phyloP scores from a whole-genome alignment of 2,113 vertebrate species.

The Urocolius indicus region DNA sequence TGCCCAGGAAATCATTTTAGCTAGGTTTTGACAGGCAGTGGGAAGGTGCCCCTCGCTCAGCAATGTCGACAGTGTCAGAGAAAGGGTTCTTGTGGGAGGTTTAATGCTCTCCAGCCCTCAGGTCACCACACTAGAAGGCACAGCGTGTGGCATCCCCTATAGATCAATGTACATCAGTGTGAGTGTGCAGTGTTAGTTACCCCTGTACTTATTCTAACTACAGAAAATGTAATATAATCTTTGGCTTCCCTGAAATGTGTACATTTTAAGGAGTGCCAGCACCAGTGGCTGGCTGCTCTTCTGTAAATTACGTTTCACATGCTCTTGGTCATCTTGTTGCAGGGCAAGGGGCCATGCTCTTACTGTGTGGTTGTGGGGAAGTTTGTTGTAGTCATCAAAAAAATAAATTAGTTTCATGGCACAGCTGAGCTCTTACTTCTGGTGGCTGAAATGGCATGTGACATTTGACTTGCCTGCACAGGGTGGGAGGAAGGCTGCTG shows the following conservation, averaged over 20 bases:
- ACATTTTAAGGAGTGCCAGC: background rate
- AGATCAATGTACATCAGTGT: background rate
- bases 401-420: background rate
- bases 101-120: fast-evolving
- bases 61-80: background rate
- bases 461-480: background rate
- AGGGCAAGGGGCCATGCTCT: background rate
- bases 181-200: background rate
- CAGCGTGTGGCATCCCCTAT: background rate
- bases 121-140: fast-evolving
- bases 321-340: background rate
- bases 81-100: background rate
- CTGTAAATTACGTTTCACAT: fast-evolving
- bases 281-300: background rate
- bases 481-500: background rate
- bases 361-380: fast-evolving
- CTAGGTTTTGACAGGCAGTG: background rate
- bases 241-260: background rate
- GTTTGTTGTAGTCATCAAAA: background rate
- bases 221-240: background rate
- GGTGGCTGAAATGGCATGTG: background rate
- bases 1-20: background rate
- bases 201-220: background rate
- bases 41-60: background rate
- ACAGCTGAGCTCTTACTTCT: background rate